A percentile compares a stretch with the other conserved stretches of the same genome.
Conservation (phyloP, 1,140 invertebrate species). For the Hypothenemus hampei region DNA sequence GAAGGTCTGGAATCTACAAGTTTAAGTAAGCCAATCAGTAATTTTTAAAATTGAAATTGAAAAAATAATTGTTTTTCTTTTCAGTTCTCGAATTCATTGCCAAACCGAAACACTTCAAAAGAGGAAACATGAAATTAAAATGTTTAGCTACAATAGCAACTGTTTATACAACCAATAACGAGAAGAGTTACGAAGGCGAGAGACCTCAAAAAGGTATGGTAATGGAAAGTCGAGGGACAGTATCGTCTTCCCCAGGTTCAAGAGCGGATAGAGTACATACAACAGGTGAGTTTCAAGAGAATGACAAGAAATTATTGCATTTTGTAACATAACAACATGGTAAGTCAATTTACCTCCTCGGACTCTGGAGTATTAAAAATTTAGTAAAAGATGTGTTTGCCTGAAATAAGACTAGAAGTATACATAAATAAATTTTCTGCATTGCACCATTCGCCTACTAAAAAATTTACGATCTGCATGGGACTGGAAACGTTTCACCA, state of each 20-base stretch:
- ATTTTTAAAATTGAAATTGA: neutral
- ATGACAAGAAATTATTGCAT: too few species aligned
- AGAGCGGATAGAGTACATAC: constrained; percentile 52
- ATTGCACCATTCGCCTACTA: constrained; percentile 26
- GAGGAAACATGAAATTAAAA: constrained; percentile 80
- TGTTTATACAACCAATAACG: constrained; percentile 75
- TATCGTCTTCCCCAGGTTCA: constrained; percentile 45
- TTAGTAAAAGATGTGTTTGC: constrained; percentile 16
- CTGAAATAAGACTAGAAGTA: constrained; percentile 9
- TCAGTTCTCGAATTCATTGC: constrained; percentile 63
- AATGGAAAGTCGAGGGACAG: constrained; percentile 58
- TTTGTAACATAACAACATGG: neutral
- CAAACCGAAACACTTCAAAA: constrained; percentile 68
- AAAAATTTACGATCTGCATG: constrained; percentile 26
- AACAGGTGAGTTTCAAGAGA: constrained; percentile 45
- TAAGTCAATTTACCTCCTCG: constrained; percentile 14
- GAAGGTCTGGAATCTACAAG: constrained; percentile 68
- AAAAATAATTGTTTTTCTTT: neutral
- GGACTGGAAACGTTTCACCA: constrained; percentile 19
- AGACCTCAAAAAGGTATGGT: constrained; percentile 57
- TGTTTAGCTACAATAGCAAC: constrained; percentile 81
- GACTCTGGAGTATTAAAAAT: constrained; percentile 6
- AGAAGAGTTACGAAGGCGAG: constrained; percentile 73
- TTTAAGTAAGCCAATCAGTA: constrained; percentile 25
- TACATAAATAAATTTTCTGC: constrained; percentile 31